phyloP scores from a whole-genome alignment of 2,113 vertebrate genomes.

The Toxostoma redivivum region DNA sequence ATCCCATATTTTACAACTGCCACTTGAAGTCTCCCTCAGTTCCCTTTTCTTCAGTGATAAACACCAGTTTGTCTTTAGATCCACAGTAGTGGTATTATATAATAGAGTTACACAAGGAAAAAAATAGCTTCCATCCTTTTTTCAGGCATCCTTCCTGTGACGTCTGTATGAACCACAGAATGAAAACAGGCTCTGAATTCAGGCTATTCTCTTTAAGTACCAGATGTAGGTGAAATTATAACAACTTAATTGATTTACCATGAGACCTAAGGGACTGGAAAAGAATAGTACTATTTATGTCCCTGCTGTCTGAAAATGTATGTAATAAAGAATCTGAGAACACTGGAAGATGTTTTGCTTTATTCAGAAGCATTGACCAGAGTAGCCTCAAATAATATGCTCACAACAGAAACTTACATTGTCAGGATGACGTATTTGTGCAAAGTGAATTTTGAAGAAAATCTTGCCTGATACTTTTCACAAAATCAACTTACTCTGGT shows the following conservation, averaged over 20 bases:
- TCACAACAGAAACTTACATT: not conserved
- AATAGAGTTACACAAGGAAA: not conserved
- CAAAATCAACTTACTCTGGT: not conserved
- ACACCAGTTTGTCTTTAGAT: not conserved
- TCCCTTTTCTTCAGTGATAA: not conserved
- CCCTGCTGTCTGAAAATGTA: not conserved
- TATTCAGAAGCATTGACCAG: not conserved
- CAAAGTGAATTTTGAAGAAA: constrained; percentile 11
- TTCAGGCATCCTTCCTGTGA: not conserved
- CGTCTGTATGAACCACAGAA: not conserved
- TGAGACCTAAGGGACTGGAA: not conserved
- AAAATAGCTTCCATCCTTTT: not conserved
- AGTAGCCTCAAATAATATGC: not conserved
- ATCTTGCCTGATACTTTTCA: not conserved
- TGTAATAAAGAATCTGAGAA: not conserved
- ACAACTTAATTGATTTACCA: not conserved
- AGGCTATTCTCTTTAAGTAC: not conserved
- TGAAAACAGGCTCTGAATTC: constrained; percentile 8
- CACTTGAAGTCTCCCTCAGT: not conserved
- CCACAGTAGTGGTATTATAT: not conserved
- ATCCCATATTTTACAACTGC: not conserved
- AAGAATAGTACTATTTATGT: not conserved
- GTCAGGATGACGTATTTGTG: not conserved
- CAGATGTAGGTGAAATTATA: not conserved
- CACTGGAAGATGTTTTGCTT: not conserved